These are phyloP conservation scores for Aphidius ervi DNA, from an alignment of 1,140 invertebrate genomes.

Conservation along the genomic window DNA sequence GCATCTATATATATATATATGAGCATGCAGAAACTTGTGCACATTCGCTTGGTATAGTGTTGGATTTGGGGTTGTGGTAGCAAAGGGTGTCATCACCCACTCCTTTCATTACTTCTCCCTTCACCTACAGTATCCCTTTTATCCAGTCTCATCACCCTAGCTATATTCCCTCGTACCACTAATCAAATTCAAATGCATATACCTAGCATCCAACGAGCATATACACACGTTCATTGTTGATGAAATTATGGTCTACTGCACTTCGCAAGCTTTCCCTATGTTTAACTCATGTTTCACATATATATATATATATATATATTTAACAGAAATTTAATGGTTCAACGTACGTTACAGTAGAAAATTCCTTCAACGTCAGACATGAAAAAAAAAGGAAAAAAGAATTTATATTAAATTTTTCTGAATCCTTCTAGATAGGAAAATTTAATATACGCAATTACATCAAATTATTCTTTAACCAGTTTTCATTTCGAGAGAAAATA, in stretches of 20 bases:
- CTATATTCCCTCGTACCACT: constrained; percentile 34
- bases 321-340: constrained; percentile 1
- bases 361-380: constrained; percentile 1
- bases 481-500: no score
- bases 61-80: constrained; percentile 41
- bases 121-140: constrained; percentile 15
- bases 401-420: constrained; percentile 1
- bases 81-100: constrained; percentile 46
- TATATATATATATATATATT: constrained; percentile 11
- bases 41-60: constrained; percentile 14
- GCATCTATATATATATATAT: constrained; percentile 36
- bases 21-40: constrained; percentile 27
- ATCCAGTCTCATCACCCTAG: background rate
- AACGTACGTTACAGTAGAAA: constrained; percentile 15
- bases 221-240: constrained; percentile 36
- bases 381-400: background rate
- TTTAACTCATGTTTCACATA: constrained; percentile 8
- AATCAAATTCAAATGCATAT: constrained; percentile 50
- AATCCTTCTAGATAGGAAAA: background rate
- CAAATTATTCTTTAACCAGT: no score
- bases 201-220: constrained; percentile 39
- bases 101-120: background rate
- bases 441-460: background rate
- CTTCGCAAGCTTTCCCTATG: constrained; percentile 18
- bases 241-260: constrained; percentile 50